Evolutionary conservation across 2,113 vertebrate genomes (phyloP).

Genomic region (Synchiropus splendidus): DNA sequence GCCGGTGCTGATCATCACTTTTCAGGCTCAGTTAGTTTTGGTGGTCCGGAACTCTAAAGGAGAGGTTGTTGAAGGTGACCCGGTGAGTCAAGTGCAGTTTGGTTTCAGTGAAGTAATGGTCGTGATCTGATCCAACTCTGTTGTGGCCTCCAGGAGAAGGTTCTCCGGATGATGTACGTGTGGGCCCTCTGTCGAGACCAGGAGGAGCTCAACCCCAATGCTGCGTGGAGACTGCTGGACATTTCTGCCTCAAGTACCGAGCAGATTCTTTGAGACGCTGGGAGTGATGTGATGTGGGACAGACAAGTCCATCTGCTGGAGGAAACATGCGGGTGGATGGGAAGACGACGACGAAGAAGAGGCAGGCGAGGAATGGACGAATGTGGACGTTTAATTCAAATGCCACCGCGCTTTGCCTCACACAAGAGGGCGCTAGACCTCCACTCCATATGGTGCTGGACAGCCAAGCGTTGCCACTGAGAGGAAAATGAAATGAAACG

Average conservation of each 20-base stretch:
- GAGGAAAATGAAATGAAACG: not conserved
- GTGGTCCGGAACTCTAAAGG: slow-evolving; percentile 80
- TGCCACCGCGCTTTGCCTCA: slow-evolving; percentile 6
- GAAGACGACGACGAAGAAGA: not conserved
- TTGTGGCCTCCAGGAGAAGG: slow-evolving; percentile 79
- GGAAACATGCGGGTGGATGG: not conserved
- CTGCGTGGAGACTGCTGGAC: slow-evolving; percentile 91
- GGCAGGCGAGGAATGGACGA: too few species aligned
- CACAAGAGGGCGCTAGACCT: slow-evolving; percentile 44
- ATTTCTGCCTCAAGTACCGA: slow-evolving; percentile 88
- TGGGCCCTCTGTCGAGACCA: slow-evolving; percentile 96
- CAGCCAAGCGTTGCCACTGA: not conserved
- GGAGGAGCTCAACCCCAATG: slow-evolving; percentile 83
- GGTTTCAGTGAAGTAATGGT: not conserved
- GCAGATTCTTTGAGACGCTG: slow-evolving; percentile 79
- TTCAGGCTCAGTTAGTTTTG: slow-evolving; percentile 93
- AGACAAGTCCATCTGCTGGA: too few species aligned
- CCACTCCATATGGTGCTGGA: slow-evolving; percentile 7
- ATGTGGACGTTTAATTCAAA: too few species aligned
- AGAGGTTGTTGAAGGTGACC: slow-evolving; percentile 88
- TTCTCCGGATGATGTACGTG: slow-evolving; percentile 87
- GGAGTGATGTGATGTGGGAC: too few species aligned
- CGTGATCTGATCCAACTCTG: slow-evolving; percentile 5
- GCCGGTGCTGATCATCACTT: slow-evolving; percentile 91
- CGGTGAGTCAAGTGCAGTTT: slow-evolving; percentile 66